Conservation (phyloP, 2,113 vertebrate genomes). For the Oreochromis tanganicae region DNA sequence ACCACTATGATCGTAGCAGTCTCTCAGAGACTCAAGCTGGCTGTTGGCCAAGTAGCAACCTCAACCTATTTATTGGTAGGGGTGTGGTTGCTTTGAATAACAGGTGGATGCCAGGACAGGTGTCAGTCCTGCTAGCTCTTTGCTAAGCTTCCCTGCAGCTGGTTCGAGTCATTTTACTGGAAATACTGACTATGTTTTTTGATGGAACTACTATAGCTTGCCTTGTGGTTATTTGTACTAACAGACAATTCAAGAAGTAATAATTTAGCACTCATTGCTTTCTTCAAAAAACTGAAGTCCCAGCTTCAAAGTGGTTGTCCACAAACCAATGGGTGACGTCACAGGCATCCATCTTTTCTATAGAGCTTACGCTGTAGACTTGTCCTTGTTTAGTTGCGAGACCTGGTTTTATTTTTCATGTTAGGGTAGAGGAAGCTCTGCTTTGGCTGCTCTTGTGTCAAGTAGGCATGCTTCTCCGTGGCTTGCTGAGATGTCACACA, state of each 20-base stretch:
- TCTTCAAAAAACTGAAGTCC: background rate
- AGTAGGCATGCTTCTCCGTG: background rate
- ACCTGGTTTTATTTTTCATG: background rate
- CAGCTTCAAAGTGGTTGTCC: background rate
- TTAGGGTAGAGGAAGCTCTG: background rate
- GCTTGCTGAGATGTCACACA: conserved; percentile 32
- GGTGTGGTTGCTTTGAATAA: background rate
- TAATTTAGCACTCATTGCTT: background rate
- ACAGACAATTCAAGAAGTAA: background rate
- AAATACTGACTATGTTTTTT: background rate
- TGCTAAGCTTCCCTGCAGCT: background rate
- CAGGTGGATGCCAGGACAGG: background rate
- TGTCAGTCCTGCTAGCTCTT: background rate
- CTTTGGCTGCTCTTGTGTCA: background rate
- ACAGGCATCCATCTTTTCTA: background rate
- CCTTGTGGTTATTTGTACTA: background rate
- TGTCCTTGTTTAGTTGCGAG: background rate
- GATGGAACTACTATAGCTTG: background rate
- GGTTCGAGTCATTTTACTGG: background rate
- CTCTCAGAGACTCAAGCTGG: background rate
- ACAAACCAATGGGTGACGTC: background rate
- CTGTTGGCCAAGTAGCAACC: background rate
- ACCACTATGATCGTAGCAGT: background rate
- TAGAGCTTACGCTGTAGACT: background rate
- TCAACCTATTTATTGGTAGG: background rate